A percentile compares a stretch with the other conserved stretches of the same genome.
Conservation (phyloP, 2,113 vertebrate genomes). For the Zosterops lateralis region DNA sequence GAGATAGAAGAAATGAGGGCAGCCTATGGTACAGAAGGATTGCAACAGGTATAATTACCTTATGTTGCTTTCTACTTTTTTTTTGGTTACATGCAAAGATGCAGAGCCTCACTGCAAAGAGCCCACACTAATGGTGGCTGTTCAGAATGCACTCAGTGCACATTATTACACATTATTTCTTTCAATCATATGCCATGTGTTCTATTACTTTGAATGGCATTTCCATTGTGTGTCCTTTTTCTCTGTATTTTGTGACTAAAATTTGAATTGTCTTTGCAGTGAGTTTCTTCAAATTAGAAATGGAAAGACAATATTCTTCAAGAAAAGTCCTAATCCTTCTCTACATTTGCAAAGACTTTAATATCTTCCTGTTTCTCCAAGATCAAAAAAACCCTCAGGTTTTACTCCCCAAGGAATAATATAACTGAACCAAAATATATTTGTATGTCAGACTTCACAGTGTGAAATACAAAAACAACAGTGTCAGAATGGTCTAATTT, state of each 20-base stretch:
- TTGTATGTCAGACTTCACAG: background rate
- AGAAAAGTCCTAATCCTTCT: background rate
- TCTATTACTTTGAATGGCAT: background rate
- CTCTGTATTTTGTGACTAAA: background rate
- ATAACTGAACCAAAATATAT: background rate
- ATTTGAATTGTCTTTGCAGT: background rate
- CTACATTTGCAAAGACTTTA: background rate
- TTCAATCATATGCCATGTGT: background rate
- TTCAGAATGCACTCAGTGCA: background rate
- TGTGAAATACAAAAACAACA: background rate
- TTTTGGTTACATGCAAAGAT: background rate
- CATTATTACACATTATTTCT: background rate
- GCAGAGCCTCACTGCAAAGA: background rate
- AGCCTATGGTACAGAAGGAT: conserved; percentile 85
- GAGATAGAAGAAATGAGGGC: conserved; percentile 88
- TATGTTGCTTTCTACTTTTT: conserved; percentile 57
- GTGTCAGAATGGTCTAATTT: background rate
- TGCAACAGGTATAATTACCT: conserved; percentile 86
- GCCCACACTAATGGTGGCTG: background rate
- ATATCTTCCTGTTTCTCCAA: background rate
- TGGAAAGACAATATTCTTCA: background rate
- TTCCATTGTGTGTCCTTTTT: background rate
- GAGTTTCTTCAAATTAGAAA: background rate
- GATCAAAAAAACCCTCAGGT: background rate
- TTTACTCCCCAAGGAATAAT: background rate